Conservation (phyloP, 2,888 invertebrate species). For the Athalia cordata region DNA sequence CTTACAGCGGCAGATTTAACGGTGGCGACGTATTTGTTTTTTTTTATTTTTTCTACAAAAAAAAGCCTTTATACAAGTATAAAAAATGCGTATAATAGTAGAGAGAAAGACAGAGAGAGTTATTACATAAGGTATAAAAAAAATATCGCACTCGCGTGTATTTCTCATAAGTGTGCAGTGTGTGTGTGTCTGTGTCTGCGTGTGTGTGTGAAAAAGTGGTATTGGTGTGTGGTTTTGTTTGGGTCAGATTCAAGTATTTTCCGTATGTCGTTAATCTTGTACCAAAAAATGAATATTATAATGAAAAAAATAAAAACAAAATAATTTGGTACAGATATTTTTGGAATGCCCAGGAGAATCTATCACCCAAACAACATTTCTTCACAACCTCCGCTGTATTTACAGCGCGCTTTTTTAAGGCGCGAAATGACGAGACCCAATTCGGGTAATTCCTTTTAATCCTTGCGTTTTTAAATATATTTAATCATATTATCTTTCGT, state of each 20-base stretch:
- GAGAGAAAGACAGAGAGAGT: conserved; percentile 46
- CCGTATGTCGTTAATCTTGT: not conserved
- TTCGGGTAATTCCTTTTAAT: conserved; percentile 14
- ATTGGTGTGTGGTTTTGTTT: conserved; percentile 44
- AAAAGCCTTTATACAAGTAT: conserved; percentile 74
- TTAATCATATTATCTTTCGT: not conserved
- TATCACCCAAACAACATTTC: conserved; percentile 6
- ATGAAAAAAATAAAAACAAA: not conserved
- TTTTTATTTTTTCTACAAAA: conserved; percentile 70
- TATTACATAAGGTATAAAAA: conserved; percentile 61
- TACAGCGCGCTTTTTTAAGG: conserved; percentile 41
- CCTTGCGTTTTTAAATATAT: not conserved
- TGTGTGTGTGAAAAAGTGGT: conserved; percentile 45
- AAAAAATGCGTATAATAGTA: conserved; percentile 69
- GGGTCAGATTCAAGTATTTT: conserved; percentile 28
- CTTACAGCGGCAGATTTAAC: conserved; percentile 57
- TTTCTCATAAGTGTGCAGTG: conserved; percentile 51
- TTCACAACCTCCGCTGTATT: conserved; percentile 36
- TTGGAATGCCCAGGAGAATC: conserved; percentile 41
- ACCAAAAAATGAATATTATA: not conserved
- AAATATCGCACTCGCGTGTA: conserved; percentile 63
- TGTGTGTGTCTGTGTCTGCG: conserved; percentile 52
- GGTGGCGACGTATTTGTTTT: conserved; percentile 73
- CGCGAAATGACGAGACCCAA: conserved; percentile 28
- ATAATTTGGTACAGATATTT: not conserved